These are phyloP conservation scores for Neodontobutis hainanensis DNA, from an alignment of 2,113 vertebrate species.

Conservation along the genomic window DNA sequence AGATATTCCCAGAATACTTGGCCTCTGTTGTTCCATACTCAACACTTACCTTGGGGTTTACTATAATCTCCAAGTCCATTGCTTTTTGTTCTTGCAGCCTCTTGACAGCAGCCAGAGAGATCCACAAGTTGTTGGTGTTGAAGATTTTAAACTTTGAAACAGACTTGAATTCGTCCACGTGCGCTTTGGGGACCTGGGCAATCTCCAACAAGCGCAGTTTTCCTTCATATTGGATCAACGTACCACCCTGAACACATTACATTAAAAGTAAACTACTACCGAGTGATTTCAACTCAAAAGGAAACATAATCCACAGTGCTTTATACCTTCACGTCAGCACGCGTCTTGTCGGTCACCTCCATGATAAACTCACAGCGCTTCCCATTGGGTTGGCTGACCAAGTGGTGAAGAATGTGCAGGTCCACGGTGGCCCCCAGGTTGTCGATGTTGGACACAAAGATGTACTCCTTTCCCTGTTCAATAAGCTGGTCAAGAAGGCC, in stretches of 20 bases:
- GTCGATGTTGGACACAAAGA: constrained; percentile 99
- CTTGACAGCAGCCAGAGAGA: constrained; percentile 93
- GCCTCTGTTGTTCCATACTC: too few relatives aligned
- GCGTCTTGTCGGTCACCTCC: constrained; percentile 98
- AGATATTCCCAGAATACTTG: too few relatives aligned
- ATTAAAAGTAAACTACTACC: not conserved
- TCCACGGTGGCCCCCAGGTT: constrained; percentile 98
- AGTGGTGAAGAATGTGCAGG: constrained; percentile 96
- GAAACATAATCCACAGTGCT: not conserved
- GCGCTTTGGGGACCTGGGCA: constrained; percentile 95
- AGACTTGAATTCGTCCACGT: constrained; percentile 97
- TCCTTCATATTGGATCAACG: constrained; percentile 92
- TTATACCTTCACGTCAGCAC: constrained; percentile 94
- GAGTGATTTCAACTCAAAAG: not conserved
- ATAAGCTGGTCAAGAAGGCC: constrained; percentile 92
- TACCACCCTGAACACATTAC: constrained; percentile 85
- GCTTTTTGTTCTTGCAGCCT: constrained; percentile 91
- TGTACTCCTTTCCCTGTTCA: constrained; percentile 93
- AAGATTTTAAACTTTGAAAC: constrained; percentile 99
- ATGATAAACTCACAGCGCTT: constrained; percentile 97
- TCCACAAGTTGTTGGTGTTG: constrained; percentile 98
- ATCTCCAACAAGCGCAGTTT: constrained; percentile 97
- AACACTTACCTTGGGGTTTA: constrained; percentile 90
- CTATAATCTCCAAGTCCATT: constrained; percentile 97
- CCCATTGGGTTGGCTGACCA: constrained; percentile 91